phyloP scores from a whole-genome alignment of 2,888 invertebrate genomes.

The Ectemnius cavifrons region DNA sequence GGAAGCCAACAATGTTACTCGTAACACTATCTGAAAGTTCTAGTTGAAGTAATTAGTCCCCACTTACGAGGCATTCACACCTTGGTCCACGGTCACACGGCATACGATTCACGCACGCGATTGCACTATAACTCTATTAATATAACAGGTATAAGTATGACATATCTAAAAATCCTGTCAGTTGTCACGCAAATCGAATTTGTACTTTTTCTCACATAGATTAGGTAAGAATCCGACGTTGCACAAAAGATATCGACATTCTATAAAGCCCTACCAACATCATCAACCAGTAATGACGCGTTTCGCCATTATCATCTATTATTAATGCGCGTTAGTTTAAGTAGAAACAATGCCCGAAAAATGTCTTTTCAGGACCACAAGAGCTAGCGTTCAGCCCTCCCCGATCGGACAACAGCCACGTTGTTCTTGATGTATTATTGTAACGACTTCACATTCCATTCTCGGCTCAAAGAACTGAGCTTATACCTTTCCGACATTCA shows the following conservation, averaged over 20 bases:
- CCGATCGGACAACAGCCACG: constrained; percentile 75
- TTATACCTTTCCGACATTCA: constrained; percentile 70
- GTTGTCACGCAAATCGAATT: constrained; percentile 75
- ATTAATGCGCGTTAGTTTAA: constrained; percentile 63
- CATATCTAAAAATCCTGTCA: constrained; percentile 72
- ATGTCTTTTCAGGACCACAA: constrained; percentile 67
- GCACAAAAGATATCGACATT: constrained; percentile 66
- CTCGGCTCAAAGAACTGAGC: constrained; percentile 65
- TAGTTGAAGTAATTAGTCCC: constrained; percentile 65
- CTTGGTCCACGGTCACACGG: constrained; percentile 75
- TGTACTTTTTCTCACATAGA: constrained; percentile 73
- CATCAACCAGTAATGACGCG: constrained; percentile 57
- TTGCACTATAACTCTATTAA: constrained; percentile 76
- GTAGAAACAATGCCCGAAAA: constrained; percentile 73
- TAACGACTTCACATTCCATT: constrained; percentile 74
- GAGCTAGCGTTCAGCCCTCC: constrained; percentile 75
- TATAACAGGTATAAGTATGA: constrained; percentile 74
- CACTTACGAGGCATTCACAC: constrained; percentile 70
- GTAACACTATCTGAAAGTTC: constrained; percentile 60
- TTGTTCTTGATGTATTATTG: constrained; percentile 66
- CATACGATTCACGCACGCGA: constrained; percentile 72
- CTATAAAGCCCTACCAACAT: constrained; percentile 69
- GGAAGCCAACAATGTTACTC: constrained; percentile 64
- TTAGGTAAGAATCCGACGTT: constrained; percentile 68
- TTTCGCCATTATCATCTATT: constrained; percentile 45